A percentile compares a stretch with the other conserved stretches of the same genome.
These are phyloP conservation scores for Melanotaenia pygmaea DNA, from an alignment of 2,797 vertebrate genomes.

Conservation along the genomic window DNA sequence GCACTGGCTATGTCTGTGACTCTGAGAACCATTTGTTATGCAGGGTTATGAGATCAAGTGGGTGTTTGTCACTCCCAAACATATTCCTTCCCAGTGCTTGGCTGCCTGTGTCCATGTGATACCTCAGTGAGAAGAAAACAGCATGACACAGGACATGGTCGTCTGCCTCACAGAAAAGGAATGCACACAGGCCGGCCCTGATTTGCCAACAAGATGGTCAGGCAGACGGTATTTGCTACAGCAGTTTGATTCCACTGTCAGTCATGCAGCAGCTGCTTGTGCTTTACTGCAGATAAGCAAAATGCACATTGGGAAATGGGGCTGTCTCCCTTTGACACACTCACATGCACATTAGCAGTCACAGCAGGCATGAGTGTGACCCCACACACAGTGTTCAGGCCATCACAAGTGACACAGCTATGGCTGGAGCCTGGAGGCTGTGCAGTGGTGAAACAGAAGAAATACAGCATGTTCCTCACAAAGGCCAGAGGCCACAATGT, in stretches of 20 bases:
- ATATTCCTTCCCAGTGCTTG: conserved; percentile 62
- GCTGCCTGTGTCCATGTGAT: conserved; percentile 59
- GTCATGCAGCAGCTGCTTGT: conserved; percentile 53
- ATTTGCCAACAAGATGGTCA: conserved; percentile 56
- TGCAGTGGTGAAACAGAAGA: conserved; percentile 51
- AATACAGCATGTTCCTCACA: conserved; percentile 62
- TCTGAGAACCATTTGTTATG: conserved; percentile 56
- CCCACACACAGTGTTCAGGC: conserved; percentile 58
- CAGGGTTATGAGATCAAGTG: conserved; percentile 73
- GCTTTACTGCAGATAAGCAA: conserved; percentile 47
- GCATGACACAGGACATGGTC: conserved; percentile 53
- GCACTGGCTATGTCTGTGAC: conserved; percentile 34
- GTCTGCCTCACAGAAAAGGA: conserved; percentile 42
- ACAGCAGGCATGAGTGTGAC: conserved; percentile 52
- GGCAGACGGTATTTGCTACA: conserved; percentile 41
- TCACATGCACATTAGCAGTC: conserved; percentile 23
- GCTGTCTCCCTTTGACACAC: not conserved
- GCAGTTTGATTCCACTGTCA: conserved; percentile 40
- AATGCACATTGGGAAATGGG: conserved; percentile 13
- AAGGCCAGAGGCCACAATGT: conserved; percentile 63
- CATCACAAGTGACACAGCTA: conserved; percentile 40
- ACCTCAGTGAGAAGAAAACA: conserved; percentile 57
- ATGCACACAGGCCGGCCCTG: conserved; percentile 44
- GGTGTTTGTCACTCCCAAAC: conserved; percentile 65
- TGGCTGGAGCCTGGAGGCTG: conserved; percentile 50